A percentile compares a stretch with the other conserved stretches of the same genome.
phyloP scores from a whole-genome alignment of 2,797 vertebrate species.

The Tinamus major region DNA sequence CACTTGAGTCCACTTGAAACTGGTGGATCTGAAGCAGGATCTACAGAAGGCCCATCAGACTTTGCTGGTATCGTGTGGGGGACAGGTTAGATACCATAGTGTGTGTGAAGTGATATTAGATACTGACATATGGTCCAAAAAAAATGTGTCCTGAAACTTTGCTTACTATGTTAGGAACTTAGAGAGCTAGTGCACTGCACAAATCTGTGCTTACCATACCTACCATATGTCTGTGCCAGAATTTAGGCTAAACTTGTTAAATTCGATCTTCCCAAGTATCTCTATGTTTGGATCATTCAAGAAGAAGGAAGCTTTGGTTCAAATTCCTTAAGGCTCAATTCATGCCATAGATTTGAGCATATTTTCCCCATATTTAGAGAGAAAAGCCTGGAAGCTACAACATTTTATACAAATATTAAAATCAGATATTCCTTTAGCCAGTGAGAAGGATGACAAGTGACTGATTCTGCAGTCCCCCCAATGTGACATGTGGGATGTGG shows the following conservation, averaged over 20 bases:
- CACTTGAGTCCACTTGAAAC: not conserved
- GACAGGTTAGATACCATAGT: not conserved
- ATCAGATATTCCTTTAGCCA: not conserved
- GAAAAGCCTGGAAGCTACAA: not conserved
- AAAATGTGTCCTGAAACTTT: not conserved
- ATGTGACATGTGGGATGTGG: not conserved
- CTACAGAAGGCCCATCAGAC: not conserved
- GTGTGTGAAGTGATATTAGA: not conserved
- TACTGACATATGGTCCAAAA: not conserved
- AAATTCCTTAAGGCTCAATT: not conserved
- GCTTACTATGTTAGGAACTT: not conserved
- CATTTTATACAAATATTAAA: not conserved
- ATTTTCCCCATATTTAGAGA: not conserved
- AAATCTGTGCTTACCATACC: fast-evolving
- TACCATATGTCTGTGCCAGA: fast-evolving
- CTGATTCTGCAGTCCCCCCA: not conserved
- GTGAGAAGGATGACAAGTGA: not conserved
- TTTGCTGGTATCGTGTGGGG: not conserved
- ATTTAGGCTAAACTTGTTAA: not conserved
- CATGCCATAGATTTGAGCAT: not conserved
- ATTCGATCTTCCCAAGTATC: not conserved
- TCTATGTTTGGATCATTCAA: not conserved
- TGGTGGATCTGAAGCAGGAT: not conserved
- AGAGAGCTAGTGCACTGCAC: not conserved
- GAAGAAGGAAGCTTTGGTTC: not conserved